These are phyloP conservation scores for Athene noctua DNA, from an alignment of 2,113 vertebrate species.

Conservation along the genomic window DNA sequence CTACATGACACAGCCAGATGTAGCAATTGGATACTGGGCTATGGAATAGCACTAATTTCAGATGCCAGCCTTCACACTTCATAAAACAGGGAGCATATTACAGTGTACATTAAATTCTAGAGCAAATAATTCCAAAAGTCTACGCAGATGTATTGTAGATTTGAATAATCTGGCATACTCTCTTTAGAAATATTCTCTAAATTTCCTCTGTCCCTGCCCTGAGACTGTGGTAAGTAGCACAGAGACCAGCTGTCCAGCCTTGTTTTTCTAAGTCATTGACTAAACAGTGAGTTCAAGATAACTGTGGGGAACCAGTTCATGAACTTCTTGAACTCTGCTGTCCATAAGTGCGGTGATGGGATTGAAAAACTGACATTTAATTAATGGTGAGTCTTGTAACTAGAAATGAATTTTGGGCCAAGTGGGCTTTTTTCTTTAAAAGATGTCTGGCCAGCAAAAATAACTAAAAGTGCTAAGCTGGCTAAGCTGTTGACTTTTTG, in stretches of 20 bases:
- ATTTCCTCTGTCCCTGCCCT: constrained; percentile 63
- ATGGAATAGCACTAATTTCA: constrained; percentile 37
- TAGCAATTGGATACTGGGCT: background rate
- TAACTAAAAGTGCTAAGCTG: background rate
- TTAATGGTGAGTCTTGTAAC: background rate
- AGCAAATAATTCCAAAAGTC: constrained; percentile 14
- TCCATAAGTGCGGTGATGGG: constrained; percentile 20
- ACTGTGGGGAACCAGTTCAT: constrained; percentile 77
- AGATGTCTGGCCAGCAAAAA: background rate
- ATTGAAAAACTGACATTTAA: constrained; percentile 47
- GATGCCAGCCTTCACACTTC: constrained; percentile 29
- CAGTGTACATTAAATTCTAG: background rate
- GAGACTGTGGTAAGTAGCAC: constrained; percentile 77
- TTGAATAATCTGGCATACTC: constrained; percentile 30
- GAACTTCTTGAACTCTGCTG: constrained; percentile 76
- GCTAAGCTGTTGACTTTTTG: background rate
- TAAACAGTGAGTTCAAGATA: constrained; percentile 77
- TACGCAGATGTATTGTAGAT: background rate
- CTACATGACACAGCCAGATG: constrained; percentile 53
- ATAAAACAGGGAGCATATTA: constrained; percentile 26
- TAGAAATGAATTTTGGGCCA: background rate
- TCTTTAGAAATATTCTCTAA: constrained; percentile 53
- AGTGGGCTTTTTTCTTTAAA: background rate
- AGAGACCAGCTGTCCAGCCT: constrained; percentile 70
- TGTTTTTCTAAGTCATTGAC: constrained; percentile 82